phyloP scores from a whole-genome alignment of 2,888 invertebrate species.

The Minunthozetes semirufus region DNA sequence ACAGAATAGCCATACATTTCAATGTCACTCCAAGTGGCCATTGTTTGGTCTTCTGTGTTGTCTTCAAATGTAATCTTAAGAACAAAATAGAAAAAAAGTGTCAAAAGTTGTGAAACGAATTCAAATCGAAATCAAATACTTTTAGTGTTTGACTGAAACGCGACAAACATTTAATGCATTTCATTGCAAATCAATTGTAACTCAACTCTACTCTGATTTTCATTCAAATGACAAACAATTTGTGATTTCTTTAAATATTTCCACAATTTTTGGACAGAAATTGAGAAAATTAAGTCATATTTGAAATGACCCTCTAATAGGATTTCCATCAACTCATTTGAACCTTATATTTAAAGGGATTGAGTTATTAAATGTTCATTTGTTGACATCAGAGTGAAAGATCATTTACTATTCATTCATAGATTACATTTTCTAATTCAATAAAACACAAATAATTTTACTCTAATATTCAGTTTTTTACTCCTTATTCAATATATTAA shows the following conservation, averaged over 20 bases:
- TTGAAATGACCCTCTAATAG: too few species aligned
- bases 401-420: too few species aligned
- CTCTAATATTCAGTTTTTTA: too few species aligned
- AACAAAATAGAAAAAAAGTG: neutral
- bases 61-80: neutral
- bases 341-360: too few species aligned
- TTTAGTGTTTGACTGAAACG: neutral
- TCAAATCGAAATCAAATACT: neutral
- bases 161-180: neutral
- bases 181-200: neutral
- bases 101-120: neutral
- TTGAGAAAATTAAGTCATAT: too few species aligned
- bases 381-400: too few species aligned
- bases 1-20: too few species aligned
- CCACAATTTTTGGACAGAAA: neutral
- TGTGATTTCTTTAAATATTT: neutral
- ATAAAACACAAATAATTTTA: too few species aligned
- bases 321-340: too few species aligned
- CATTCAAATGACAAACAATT: neutral
- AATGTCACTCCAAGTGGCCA: neutral
- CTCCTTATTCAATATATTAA: too few species aligned
- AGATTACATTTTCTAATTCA: too few species aligned
- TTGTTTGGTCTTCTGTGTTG: neutral
- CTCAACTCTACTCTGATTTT: neutral
- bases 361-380: too few species aligned